Evolutionary conservation across 2,113 vertebrate species (phyloP).

Genomic region (Electrona antarctica): DNA sequence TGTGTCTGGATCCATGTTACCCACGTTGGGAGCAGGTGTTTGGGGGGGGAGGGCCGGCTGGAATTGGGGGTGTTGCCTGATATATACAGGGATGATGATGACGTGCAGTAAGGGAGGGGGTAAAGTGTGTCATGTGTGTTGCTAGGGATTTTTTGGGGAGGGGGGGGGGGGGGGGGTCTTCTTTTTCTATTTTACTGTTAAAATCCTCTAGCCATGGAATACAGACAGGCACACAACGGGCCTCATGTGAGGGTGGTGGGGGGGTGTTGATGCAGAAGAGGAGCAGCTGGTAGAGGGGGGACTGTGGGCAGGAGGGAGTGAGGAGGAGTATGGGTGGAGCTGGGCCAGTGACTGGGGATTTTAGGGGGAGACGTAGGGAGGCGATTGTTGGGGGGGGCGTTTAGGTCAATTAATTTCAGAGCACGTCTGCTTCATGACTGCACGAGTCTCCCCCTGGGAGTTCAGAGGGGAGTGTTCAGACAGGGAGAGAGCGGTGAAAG

Average conservation of each 20-base stretch:
- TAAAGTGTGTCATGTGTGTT: constrained; percentile 24
- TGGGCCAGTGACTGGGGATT: constrained; percentile 29
- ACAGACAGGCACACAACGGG: constrained; percentile 6
- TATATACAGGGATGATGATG: constrained; percentile 26
- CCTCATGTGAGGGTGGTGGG: constrained; percentile 21
- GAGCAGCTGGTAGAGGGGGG: constrained; percentile 53
- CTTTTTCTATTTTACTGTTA: constrained; percentile 5
- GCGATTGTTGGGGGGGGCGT: not conserved
- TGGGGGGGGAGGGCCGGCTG: not conserved
- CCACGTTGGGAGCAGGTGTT: constrained; percentile 52
- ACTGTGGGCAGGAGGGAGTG: constrained; percentile 10
- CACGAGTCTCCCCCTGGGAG: not conserved
- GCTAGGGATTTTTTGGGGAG: not conserved
- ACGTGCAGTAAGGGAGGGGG: not conserved
- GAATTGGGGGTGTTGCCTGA: constrained; percentile 25
- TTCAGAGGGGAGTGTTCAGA: not conserved
- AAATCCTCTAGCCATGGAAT: constrained; percentile 11
- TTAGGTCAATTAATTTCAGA: constrained; percentile 56
- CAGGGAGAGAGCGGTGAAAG: not conserved
- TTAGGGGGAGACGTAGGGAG: not conserved
- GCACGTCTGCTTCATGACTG: constrained; percentile 25
- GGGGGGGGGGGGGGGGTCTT: not conserved
- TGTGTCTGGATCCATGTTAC: not conserved
- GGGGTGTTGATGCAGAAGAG: not conserved
- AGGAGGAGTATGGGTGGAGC: constrained; percentile 9